phyloP scores from a whole-genome alignment of 2,113 vertebrate genomes.

The Hypocryptadius cinnamomeus region DNA sequence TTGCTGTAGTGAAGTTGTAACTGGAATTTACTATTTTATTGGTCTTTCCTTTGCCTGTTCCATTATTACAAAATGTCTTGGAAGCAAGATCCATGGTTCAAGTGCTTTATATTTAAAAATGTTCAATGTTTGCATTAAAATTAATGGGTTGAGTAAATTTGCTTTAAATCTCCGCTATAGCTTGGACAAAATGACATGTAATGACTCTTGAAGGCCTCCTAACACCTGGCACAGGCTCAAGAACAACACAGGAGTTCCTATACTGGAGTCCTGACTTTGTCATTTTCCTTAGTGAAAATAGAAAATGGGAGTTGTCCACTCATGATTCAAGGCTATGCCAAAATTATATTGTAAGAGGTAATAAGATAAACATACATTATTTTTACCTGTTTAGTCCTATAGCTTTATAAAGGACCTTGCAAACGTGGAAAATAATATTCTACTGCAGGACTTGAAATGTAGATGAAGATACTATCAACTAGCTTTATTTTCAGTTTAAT shows the following conservation, averaged over 20 bases:
- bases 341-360: background rate
- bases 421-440: background rate
- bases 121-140: background rate
- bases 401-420: background rate
- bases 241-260: conserved; percentile 43
- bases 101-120: background rate
- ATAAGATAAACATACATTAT: background rate
- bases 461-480: background rate
- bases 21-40: background rate
- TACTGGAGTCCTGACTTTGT: conserved; percentile 34
- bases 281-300: conserved; percentile 44
- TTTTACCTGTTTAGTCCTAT: background rate
- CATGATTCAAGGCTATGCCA: background rate
- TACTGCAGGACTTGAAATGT: background rate
- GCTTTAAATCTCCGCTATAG: background rate
- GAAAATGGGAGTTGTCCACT: conserved; percentile 29
- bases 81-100: background rate
- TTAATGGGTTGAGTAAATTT: background rate
- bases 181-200: background rate
- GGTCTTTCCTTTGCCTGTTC: background rate
- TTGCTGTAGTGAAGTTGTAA: background rate
- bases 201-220: background rate
- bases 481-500: background rate
- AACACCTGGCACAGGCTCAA: conserved; percentile 25
- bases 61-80: background rate